Evolutionary conservation across 2,888 invertebrate species (phyloP), one percentile per base, ranked within the genome.

Genomic region (Nomada ferruginata): DNA sequence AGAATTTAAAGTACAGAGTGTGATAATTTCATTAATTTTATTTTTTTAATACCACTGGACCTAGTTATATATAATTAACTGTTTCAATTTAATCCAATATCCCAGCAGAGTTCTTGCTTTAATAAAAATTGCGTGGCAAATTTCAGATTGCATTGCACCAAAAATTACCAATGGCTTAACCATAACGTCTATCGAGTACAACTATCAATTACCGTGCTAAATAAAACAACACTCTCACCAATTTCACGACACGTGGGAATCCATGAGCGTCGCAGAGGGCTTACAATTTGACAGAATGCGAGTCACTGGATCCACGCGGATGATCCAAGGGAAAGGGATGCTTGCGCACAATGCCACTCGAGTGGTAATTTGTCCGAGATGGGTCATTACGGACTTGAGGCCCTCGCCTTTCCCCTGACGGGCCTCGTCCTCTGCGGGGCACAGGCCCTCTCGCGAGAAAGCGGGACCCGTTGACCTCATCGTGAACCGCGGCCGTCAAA

Each of bases 401-500:
- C 71, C 70, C 69, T 73, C 77, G 68, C 60, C 73, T 63, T 71
- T 72, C 76, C 52, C 66, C 23, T 52, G 50, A 64, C 66, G 66
- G 61, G 53, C 69, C 68, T 59, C 76, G 36, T 84, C 70, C 61
- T 23, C 74, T 55, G 60, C 79, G 83, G 78, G 76, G 66, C 72
- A 74, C 81, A 68, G 74, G 69, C 78, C 36, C 82, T 74, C 85
- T 84, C 79, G 78, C 86, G 87, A 83, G 86, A 87, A 89, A 88
- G 89, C 90, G 87, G 85, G 88, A 82, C 86, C 85, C 82, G 83
- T 79, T 91, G 91, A 91, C 91, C 91, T 87, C 89, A 85, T 90
- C 91, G 87, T 90, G 91, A 91, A 91, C 91, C 90, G 87, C 83
- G 86, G 87, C 88, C 89, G 89, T 89, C 89, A 89, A 89, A 89